Base-by-base conservation (phyloP, 2,113 vertebrate species). In the Pitta sordida region DNA sequence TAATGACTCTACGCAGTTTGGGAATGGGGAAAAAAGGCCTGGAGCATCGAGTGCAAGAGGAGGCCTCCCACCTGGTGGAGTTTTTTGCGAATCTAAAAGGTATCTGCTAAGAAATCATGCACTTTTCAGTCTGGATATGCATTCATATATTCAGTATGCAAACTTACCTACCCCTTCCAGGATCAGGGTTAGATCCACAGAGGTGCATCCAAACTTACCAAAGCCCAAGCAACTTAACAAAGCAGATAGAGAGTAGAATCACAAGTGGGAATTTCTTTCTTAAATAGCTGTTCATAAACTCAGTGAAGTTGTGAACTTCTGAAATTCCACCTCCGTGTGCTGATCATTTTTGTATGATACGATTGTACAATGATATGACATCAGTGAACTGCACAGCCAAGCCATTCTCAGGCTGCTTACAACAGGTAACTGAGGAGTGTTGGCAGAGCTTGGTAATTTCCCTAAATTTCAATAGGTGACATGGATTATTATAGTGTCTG, bases 1-100 rank as follows among this genome's bases (percentile, higher is more conserved):
- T 97, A 77, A 93, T 37, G n/a, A 94, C 83, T 7, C 91, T 97
- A 7, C 58, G 89, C 19, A 94, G 21, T 60, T 84, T 97, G 70
- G 96, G 96, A 82, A 94, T 95, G 78, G 96, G 96, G 46, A 97
- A 92, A 59, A 96, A 74, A 76, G 86, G 43, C 11, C 69, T 98
- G 80, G 96, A 97, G 53, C 32, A 86, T 27, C 86, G 75, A 75
- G 92, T 97, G 37, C 96, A 97, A 88, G 88, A 94, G 20, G 96
- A 97, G 63, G 96, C 93, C 2, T 86, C 90, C 69, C 84, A 91
- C 37, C 80, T 97, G 62, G 92, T 91, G 15, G 83, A 96, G 53
- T 78, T 59, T 83, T 97, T 98, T 73, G 12, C 5, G 49, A 67
- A 21, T 29, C 48, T 96, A 18, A 96, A 95, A 86, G 95, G 96